Evolutionary conservation across 2,888 invertebrate genomes (phyloP).

Genomic region (Trichopoda pennipes): DNA sequence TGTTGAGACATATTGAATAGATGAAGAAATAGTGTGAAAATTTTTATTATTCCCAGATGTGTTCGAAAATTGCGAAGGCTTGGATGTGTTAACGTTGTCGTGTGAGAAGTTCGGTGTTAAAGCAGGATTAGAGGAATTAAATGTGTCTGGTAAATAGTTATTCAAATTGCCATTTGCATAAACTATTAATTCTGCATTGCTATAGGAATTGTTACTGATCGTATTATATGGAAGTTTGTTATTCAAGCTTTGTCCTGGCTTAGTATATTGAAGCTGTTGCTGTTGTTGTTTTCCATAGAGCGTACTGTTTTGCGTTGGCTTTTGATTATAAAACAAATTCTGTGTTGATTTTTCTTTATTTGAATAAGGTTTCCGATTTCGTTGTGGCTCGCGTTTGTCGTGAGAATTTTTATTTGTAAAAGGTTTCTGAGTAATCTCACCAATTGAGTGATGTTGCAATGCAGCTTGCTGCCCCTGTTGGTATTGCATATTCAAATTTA

Average conservation of each 20-base stretch:
- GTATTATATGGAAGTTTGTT: background rate
- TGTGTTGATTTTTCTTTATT: constrained; percentile 9
- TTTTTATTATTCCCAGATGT: constrained; percentile 54
- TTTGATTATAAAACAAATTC: constrained; percentile 5
- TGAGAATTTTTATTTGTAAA: background rate
- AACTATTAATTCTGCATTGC: background rate
- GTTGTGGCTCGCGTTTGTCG: background rate
- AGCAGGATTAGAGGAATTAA: background rate
- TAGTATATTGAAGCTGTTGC: no score
- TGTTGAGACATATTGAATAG: constrained; percentile 76
- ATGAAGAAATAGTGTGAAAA: constrained; percentile 75
- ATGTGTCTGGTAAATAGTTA: background rate
- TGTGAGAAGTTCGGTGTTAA: constrained; percentile 1
- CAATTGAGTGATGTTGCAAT: background rate
- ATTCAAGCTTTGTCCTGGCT: background rate
- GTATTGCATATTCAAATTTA: background rate
- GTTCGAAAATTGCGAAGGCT: constrained; percentile 18
- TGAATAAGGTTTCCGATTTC: background rate
- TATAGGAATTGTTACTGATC: background rate
- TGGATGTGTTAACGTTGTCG: constrained; percentile 1
- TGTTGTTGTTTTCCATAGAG: background rate
- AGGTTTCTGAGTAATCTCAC: background rate
- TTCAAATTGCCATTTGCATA: background rate
- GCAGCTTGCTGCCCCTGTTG: background rate
- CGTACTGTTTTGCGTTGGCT: background rate